Conservation (phyloP, 2,797 vertebrate species). For the Eurystomus glaucurus region DNA sequence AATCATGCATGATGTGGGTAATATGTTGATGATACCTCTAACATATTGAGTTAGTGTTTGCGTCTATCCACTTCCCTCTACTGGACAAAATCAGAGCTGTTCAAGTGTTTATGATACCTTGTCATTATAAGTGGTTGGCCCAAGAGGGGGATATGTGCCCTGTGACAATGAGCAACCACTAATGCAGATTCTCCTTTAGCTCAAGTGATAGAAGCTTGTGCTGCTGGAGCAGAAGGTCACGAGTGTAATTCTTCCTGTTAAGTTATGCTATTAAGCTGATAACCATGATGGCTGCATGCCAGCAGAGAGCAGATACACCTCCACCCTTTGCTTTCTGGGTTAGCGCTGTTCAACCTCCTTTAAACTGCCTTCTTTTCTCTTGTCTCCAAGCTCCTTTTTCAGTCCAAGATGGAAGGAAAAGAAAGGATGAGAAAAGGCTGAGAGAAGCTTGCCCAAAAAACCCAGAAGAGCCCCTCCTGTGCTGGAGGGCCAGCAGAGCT, state of each 20-base stretch:
- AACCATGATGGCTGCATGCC: constrained; percentile 64
- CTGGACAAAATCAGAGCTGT: constrained; percentile 75
- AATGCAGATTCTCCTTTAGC: constrained; percentile 71
- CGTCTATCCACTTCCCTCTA: constrained; percentile 74
- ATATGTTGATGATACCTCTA: constrained; percentile 62
- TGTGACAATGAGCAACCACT: constrained; percentile 63
- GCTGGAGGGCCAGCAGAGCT: neutral
- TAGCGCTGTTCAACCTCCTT: neutral
- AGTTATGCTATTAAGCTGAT: constrained; percentile 74
- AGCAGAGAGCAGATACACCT: constrained; percentile 52
- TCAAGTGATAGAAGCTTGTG: constrained; percentile 65
- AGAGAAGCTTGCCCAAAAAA: neutral
- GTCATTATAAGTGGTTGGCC: constrained; percentile 54
- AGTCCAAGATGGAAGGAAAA: neutral
- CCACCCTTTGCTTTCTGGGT: constrained; percentile 54
- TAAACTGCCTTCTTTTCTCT: neutral
- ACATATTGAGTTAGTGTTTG: constrained; percentile 63
- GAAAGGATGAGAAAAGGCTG: neutral
- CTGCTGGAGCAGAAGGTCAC: constrained; percentile 57
- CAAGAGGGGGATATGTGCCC: constrained; percentile 57
- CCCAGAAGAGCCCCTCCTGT: neutral
- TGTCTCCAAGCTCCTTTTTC: neutral
- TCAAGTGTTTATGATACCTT: constrained; percentile 69
- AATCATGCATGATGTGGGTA: constrained; percentile 45
- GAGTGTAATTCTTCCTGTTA: constrained; percentile 63